Conservation (phyloP, 2,888 invertebrate species). For the Anarsia innoxiella region DNA sequence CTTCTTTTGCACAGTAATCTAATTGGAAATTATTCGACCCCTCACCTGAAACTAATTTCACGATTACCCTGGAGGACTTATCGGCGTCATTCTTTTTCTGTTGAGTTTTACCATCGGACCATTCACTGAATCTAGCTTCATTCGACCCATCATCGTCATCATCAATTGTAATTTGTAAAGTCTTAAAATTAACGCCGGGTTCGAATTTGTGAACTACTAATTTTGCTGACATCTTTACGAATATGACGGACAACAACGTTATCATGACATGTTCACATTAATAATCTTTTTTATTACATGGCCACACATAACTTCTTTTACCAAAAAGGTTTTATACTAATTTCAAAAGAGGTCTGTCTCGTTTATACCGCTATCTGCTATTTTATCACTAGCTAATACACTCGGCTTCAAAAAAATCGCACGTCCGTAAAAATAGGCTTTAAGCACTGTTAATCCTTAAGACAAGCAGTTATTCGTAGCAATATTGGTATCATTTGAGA, state of each 20-base stretch:
- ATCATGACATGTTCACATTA: too few relatives aligned
- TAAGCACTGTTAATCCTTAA: too few relatives aligned
- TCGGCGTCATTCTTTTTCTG: constrained; percentile 38
- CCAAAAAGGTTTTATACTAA: constrained; percentile 2
- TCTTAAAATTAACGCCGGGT: constrained; percentile 48
- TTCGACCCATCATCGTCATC: constrained; percentile 33
- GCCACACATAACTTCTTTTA: too few relatives aligned
- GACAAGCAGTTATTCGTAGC: too few relatives aligned
- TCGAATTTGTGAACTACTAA: constrained; percentile 64
- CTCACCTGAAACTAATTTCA: constrained; percentile 51
- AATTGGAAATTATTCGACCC: constrained; percentile 45
- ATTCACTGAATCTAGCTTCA: constrained; percentile 44
- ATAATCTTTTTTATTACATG: not conserved
- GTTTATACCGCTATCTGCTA: too few relatives aligned
- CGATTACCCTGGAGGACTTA: constrained; percentile 50
- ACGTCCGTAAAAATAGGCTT: too few relatives aligned
- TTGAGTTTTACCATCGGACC: constrained; percentile 45
- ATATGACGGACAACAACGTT: too few relatives aligned
- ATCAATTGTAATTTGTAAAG: constrained; percentile 45
- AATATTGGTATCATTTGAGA: too few relatives aligned
- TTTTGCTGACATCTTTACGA: constrained; percentile 58
- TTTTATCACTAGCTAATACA: too few relatives aligned
- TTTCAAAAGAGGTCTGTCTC: too few relatives aligned
- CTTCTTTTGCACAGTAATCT: constrained; percentile 47
- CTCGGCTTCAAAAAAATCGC: too few relatives aligned